Base-by-base conservation (phyloP, 2,797 vertebrate genomes). In the Distichodus sexfasciatus region DNA sequence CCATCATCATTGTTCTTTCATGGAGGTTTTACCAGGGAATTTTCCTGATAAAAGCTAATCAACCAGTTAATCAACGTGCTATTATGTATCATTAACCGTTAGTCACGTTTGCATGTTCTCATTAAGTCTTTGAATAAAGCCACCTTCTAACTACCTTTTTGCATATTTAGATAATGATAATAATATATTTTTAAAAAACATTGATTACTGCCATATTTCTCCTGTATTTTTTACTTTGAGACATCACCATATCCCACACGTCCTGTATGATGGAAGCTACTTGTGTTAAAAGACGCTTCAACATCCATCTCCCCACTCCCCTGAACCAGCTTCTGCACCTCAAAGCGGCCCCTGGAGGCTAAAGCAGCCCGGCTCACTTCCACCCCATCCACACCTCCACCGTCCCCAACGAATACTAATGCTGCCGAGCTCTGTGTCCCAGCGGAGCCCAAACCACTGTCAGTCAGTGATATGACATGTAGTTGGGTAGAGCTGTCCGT, bases 341-440 rank as follows among this genome's bases (percentile, higher is more conserved):
- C 21, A 28, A 15, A 41, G 10, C 21, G 54, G 36, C 35, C 41
- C 57, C 67, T 5, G 47, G 57, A 54, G 67, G 29, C 50, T 62
- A 43, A 62, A 26, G 31, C 26, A 3, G 36, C 33, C 9, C 28
- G 4, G 47, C 36, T 50, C 58, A 10, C 47, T 41, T 35, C 36
- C 24, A 58, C 58, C 41, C 11, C 21, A 60, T 21, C 38, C 26
- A 35, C 48, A 62, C 28, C 46, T 61, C 19, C 67, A 43, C 36
- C 9, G 7, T 58, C 28, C 33, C 24, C 58, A 63, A 69, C 4
- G 65, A 65, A 78, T 72, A 70, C 63, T 63, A 76, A 76, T 59
- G 44, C 15, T 46, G 50, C 38, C 59, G 23, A 33, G 29, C 15
- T 21, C 51, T 68, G 38, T 53, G 26, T 55, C 50, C 71, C 31